Conservation (phyloP, 2,797 vertebrate species). For the Buceros bicornis region DNA sequence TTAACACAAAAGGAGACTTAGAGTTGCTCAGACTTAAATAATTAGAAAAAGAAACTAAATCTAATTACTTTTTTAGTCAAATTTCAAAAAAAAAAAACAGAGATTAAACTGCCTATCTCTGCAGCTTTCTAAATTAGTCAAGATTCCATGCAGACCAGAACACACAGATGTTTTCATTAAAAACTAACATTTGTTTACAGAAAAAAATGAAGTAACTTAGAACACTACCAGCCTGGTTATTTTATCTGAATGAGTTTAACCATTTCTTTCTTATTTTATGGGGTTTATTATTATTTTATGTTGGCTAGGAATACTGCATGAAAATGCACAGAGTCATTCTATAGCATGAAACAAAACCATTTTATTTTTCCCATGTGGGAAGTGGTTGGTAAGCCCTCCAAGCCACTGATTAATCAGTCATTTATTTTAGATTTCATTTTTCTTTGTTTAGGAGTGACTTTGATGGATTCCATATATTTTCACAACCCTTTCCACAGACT, state of each 20-base stretch:
- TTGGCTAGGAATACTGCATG: neutral
- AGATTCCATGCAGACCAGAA: neutral
- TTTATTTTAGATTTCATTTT: constrained; percentile 27
- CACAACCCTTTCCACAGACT: neutral
- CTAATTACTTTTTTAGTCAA: neutral
- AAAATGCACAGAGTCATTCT: neutral
- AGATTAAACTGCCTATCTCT: neutral
- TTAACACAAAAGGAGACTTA: neutral
- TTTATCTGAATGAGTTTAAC: neutral
- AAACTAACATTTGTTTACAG: neutral
- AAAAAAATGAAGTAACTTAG: neutral
- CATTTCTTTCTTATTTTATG: neutral
- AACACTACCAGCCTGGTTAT: neutral
- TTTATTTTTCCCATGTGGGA: neutral
- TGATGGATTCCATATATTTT: constrained; percentile 49
- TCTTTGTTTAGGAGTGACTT: constrained; percentile 38
- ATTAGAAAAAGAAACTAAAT: neutral
- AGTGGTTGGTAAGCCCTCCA: neutral
- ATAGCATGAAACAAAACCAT: neutral
- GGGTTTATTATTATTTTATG: neutral
- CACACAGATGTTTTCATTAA: neutral
- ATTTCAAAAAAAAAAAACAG: no score
- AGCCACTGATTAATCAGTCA: neutral
- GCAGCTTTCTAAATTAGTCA: neutral
- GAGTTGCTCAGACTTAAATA: neutral